Percentiles rank a stretch among this genome's conserved stretches.
These are phyloP conservation scores for Onychomys arenicola DNA, from an alignment of 2,797 vertebrate species.

Conservation along the genomic window DNA sequence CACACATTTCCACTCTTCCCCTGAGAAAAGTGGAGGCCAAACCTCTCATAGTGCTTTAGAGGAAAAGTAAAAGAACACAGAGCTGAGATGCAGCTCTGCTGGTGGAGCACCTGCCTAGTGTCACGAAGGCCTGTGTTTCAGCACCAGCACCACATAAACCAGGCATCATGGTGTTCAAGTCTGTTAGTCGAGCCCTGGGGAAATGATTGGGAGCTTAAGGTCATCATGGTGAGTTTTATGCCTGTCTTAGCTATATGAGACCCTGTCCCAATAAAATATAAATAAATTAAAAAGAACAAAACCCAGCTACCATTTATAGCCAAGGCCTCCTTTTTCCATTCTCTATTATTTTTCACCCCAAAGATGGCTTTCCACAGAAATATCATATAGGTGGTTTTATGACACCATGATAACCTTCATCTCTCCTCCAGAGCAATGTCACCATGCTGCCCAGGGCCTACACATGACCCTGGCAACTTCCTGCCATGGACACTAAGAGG, in stretches of 20 bases:
- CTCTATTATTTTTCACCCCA: not conserved
- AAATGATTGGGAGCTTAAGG: not conserved
- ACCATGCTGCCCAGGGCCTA: not conserved
- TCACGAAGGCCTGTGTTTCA: not conserved
- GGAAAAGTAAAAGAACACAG: not conserved
- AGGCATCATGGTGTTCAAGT: fast-evolving
- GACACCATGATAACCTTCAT: not conserved
- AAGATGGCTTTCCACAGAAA: not conserved
- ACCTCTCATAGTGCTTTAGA: not conserved
- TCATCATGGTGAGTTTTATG: not conserved
- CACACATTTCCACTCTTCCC: not conserved
- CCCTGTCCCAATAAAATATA: not conserved
- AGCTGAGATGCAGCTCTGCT: not conserved
- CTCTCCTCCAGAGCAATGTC: not conserved
- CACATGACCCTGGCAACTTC: not conserved
- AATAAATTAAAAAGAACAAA: not conserved
- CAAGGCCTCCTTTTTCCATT: not conserved
- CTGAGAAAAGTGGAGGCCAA: not conserved
- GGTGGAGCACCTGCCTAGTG: not conserved
- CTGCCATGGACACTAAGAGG: not conserved
- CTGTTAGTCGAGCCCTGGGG: not conserved
- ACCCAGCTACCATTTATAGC: not conserved
- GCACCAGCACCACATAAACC: not conserved
- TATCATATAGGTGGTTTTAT: not conserved
- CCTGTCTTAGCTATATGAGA: not conserved